Base-by-base conservation (phyloP, 2,888 invertebrate species). In the Oegoconia quadripuncta region DNA sequence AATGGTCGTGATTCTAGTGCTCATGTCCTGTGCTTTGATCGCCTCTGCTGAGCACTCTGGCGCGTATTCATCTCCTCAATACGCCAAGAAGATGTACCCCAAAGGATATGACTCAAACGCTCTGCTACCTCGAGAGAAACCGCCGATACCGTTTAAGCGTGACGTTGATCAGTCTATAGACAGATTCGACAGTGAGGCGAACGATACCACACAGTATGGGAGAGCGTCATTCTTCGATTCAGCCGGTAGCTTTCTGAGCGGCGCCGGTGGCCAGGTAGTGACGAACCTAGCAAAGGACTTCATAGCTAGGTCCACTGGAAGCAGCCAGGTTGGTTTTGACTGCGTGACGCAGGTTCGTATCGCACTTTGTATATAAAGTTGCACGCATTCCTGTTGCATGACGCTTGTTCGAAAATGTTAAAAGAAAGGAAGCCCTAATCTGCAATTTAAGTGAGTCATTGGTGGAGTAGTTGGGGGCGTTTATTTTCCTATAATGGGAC, bases 271-370 rank as follows among this genome's bases (percentile, higher is more conserved):
- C 1, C 89, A 90, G 44, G 80, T 91, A 52, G 68, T 91, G 61
- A 80, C 88, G 1, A 88, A 88, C 40, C 73, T 91, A 46, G 93
- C 93, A 2, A 91, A 89, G 64, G 92, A 93, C 62, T 84, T 93
- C 56, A 84, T 93, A 16, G 90, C 91, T 44, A 89, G 93, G 58
- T 92, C 93, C 0, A 89, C 91, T 5, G 91, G 91, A 44, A 91
- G 90, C 65, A 93, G 92, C 70, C 93, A 93, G 90, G 93, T 88
- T 81, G 83, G 83, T 82, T 80, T 82, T 74, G 86, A 86, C 82
- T 86, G 86, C 80, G 72, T 82, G 45, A 60, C 82, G 58, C 83
- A 88, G 87, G 88, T 88, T 82, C 77, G 87, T 87, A 82, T 65
- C 57, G 74, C 82, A 81, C 80, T 44, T 48, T 51, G n/a, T 46